phyloP scores from a whole-genome alignment of 2,797 vertebrate species.

The Diplodus sargus region DNA sequence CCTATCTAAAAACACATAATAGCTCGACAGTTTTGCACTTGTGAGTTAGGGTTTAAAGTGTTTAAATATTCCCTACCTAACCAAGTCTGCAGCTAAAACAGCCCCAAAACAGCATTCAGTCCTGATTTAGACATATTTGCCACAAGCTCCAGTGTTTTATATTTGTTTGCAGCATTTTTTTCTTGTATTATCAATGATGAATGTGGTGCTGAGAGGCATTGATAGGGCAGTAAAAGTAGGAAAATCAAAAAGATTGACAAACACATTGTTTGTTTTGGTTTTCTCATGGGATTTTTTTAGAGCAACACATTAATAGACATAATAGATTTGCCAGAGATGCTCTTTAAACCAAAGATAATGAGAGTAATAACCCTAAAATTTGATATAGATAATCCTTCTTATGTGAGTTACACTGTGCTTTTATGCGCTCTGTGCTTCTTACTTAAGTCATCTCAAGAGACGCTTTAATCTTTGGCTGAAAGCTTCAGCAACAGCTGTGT shows the following conservation, averaged over 20 bases:
- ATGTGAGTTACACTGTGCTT: not conserved
- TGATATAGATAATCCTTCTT: not conserved
- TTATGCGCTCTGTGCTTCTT: not conserved
- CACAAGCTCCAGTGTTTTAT: not conserved
- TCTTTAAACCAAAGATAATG: not conserved
- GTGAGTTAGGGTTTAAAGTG: no score
- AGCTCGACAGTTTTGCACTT: not conserved
- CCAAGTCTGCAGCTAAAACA: not conserved
- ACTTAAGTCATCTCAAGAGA: not conserved
- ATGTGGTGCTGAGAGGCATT: not conserved
- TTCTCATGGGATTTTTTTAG: not conserved
- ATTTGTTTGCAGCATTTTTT: not conserved
- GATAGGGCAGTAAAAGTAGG: no score
- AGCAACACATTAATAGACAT: not conserved
- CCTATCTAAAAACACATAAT: not conserved
- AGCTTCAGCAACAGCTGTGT: constrained; percentile 41
- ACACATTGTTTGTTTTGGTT: not conserved
- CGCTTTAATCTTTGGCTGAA: constrained; percentile 14
- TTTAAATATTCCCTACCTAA: not conserved
- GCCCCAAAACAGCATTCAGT: not conserved
- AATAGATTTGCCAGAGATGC: not conserved
- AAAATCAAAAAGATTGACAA: no score
- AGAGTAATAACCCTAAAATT: not conserved
- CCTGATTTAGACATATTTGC: not conserved
- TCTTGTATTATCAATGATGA: not conserved